Evolutionary conservation across 1,140 invertebrate species (phyloP), one percentile per base, ranked within the genome.

Genomic region (Pentalonia nigronervosa): DNA sequence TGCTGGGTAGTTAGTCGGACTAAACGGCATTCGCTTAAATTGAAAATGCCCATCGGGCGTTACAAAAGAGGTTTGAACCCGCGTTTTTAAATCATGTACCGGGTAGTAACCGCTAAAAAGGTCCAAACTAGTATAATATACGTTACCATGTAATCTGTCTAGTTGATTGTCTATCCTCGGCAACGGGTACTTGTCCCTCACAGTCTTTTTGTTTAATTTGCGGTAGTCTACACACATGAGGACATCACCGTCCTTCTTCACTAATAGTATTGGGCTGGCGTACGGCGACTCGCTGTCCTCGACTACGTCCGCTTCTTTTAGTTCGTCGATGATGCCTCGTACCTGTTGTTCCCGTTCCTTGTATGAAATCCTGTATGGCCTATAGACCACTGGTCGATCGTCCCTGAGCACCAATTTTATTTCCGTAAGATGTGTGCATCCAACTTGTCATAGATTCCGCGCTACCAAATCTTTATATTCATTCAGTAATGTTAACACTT

Each of bases 51-150:
- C 95, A 25, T 87, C 84, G 11, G 84, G 41, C 0, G 45, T 87
- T n/a, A 87, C 30, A 94, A 96, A 96, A 0, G 95, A 96, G 0
- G 96, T 96, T 94, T 96, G 96, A 20, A 95, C 94, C 11, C 94
- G 95, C 83, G 94, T 94, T 0, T 94, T 67, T 36, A 2, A 3
- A 34, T 94, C 90, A 7, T 95, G 94, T 23, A 96, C 94, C 94
- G 96, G 96, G 94, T 95, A 95, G 94, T 95, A 96, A 25, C 96
- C 96, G 53, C 94, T 95, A 7, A 94, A 94, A n/a, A 96, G 91
- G 94, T 96, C 96, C 14, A 96, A 90, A 0, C 95, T 94, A 21
- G 95, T 95, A 93, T 96, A 96, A 91, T 95, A 95, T 30, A 93
- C 94, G 21, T 94, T 93, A 8, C 94, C 94, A 1, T 94, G 94